Base-by-base conservation (phyloP, 2,888 invertebrate genomes). In the Phortica okadai region DNA sequence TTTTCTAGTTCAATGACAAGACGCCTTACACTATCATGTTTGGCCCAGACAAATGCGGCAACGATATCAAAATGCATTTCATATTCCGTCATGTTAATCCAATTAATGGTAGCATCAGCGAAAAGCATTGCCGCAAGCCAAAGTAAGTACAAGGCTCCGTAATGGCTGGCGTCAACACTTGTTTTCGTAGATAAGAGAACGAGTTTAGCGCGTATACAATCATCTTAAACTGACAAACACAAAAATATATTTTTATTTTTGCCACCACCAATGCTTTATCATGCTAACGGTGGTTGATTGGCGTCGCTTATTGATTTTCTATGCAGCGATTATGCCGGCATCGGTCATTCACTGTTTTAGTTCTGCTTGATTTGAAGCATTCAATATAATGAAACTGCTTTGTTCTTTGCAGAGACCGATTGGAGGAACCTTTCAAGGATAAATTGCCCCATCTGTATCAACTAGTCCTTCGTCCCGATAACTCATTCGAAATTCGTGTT, bases 1-100 rank as follows among this genome's bases (percentile, higher is more conserved):
- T 79, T 44, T 81, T 82, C 42, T 85, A 92, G 88, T 98, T 99
- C 92, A 94, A 96, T 91, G 99, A 99, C 92, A 98, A 98, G 92
- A 98, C 99, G 0, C 96, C 98, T 0, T 99, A 99, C 92, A 97
- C 98, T 2, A 97, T 99, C 88, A 99, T 99, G 99, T 99, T 99
- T 92, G 99, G 99, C 0, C 99, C 99, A 8, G 99, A 99, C 93
- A 99, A 99, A 92, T 99, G 99, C 92, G 99, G 99, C 80, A 96
- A 96, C 89, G 97, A 98, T 91, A 95, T 97, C 89, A 99, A 99
- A 93, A 94, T 98, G 90, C 95, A 95, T 90, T 95, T 95, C 91
- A 99, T 99, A 91, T 98, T 99, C 93, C 94, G 97, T 74, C 98
- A 99, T 91, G 95, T 94, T 91, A 99, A 99, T 93, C 99, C 99